phyloP scores from a whole-genome alignment of 2,888 invertebrate species.

The Celastrina argiolus region DNA sequence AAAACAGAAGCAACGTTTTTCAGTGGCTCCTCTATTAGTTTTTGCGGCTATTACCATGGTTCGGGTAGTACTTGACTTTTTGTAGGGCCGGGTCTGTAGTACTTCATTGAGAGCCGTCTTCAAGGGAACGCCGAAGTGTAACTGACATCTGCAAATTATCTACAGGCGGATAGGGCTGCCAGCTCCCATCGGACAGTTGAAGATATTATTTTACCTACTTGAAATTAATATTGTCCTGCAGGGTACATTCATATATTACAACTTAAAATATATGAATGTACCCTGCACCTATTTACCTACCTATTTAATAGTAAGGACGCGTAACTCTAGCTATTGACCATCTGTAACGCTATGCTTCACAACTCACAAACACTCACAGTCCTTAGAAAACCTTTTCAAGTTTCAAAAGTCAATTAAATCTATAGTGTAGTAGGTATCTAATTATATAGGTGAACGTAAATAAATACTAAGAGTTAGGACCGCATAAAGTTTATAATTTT shows the following conservation, averaged over 20 bases:
- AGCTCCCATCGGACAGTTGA: background rate
- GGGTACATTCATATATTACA: no score
- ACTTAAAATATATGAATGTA: no score
- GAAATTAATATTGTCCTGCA: background rate
- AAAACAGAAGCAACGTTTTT: constrained; percentile 12
- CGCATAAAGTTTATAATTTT: background rate
- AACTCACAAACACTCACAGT: no score
- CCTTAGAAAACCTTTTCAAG: no score
- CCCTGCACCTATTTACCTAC: no score
- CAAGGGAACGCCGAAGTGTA: constrained; percentile 32
- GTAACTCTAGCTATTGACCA: no score
- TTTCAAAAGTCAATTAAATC: no score
- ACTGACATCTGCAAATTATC: constrained; percentile 31
- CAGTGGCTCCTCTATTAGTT: background rate
- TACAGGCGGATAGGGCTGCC: constrained; percentile 21
- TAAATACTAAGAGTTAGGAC: no score
- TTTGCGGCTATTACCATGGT: constrained; percentile 15
- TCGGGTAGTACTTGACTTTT: constrained; percentile 16
- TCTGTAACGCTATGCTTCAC: no score
- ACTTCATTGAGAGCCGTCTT: constrained; percentile 20
- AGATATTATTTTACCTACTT: background rate
- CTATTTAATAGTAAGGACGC: no score
- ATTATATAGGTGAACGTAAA: no score
- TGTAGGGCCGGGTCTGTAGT: constrained; percentile 3
- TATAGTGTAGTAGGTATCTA: no score